Evolutionary conservation across 2,888 invertebrate genomes (phyloP).

Genomic region (Clanis bilineata): DNA sequence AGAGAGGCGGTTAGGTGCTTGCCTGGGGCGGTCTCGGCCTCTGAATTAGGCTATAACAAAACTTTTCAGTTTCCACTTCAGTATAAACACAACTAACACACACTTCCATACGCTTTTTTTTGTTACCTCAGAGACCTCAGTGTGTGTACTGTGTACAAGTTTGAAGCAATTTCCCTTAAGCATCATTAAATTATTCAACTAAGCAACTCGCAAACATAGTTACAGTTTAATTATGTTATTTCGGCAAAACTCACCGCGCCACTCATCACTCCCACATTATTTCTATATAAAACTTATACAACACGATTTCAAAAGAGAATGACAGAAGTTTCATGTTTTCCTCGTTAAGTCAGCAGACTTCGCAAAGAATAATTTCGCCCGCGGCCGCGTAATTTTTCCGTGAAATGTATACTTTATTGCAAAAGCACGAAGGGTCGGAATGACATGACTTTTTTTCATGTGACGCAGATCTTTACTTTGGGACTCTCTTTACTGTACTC

Average conservation of each 20-base stretch:
- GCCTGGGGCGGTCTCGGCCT: too few relatives aligned
- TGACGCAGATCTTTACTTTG: slow-evolving; percentile 44
- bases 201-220: neutral
- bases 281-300: slow-evolving; percentile 36
- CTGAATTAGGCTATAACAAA: neutral
- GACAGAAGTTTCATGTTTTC: slow-evolving; percentile 59
- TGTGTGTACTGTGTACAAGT: neutral
- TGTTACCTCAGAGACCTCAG: neutral
- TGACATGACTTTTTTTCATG: slow-evolving; percentile 37
- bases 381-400: slow-evolving; percentile 38
- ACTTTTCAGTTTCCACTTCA: neutral
- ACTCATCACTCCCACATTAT: slow-evolving; percentile 23
- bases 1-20: too few relatives aligned
- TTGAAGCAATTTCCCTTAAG: neutral
- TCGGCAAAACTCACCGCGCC: slow-evolving; percentile 5
- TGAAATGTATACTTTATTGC: slow-evolving; percentile 39
- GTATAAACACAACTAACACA: neutral
- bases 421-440: slow-evolving; percentile 45
- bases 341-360: slow-evolving; percentile 57
- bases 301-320: slow-evolving; percentile 48
- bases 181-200: neutral
- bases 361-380: slow-evolving; percentile 49
- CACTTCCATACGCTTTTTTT: neutral
- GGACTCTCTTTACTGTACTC: slow-evolving; percentile 46
- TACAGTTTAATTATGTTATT: slow-evolving; percentile 14